phyloP scores from a whole-genome alignment of 2,113 vertebrate genomes.

The Pungitius pungitius region DNA sequence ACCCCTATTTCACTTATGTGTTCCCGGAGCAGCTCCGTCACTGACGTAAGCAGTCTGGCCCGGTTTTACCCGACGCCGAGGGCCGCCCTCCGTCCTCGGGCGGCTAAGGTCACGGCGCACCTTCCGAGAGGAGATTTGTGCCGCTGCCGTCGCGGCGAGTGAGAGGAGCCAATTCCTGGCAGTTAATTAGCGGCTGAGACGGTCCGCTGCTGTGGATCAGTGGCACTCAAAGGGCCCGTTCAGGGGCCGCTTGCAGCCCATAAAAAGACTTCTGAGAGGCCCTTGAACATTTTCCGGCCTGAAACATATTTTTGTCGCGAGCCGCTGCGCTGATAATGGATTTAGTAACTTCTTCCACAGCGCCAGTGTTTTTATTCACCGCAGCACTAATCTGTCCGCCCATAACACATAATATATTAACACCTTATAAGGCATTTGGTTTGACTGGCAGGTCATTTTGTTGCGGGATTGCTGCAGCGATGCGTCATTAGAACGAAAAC shows the following conservation, averaged over 20 bases:
- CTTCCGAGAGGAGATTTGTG: conserved; percentile 59
- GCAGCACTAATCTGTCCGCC: conserved; percentile 1
- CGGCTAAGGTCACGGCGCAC: conserved; percentile 25
- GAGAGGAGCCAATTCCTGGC: conserved; percentile 45
- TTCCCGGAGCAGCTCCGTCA: conserved; percentile 44
- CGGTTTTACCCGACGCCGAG: no score
- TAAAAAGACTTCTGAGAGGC: conserved; percentile 57
- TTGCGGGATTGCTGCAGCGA: background rate
- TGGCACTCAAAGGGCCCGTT: conserved; percentile 42
- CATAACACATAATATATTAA: no score
- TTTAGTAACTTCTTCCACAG: no score
- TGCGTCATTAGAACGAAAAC: background rate
- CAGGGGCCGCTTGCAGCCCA: conserved; percentile 53
- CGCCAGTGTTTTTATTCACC: no score
- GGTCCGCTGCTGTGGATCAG: conserved; percentile 53
- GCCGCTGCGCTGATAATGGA: no score
- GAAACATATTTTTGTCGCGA: conserved; percentile 17
- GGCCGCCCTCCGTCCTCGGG: conserved; percentile 11
- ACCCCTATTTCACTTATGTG: conserved; percentile 55
- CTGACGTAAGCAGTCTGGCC: conserved; percentile 36
- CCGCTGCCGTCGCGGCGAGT: conserved; percentile 21
- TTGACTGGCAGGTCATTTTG: background rate
- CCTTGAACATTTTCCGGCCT: conserved; percentile 62
- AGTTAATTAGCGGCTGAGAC: conserved; percentile 64
- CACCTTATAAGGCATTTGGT: background rate